Base-by-base conservation (phyloP, 2,113 vertebrate species). In the Tauraco erythrolophus region DNA sequence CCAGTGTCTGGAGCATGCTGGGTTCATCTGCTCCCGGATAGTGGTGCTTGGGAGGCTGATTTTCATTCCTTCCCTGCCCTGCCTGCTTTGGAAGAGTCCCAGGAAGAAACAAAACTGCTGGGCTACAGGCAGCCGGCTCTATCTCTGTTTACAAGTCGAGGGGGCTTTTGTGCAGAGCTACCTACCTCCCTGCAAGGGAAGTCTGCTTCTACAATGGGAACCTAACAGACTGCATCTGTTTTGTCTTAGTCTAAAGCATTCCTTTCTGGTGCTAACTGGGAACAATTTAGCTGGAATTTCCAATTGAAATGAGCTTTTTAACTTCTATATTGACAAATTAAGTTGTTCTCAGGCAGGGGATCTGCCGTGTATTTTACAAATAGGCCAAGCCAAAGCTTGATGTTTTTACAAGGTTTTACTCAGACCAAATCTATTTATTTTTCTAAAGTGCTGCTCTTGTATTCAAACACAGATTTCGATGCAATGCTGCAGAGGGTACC, bases 281-380 rank as follows among this genome's bases (percentile, higher is more conserved):
- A 97, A 97, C 94, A 97, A 97, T 96, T 97, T 94, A 89, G 89
- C 93, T 95, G 96, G 97, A 96, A 97, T 97, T 97, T 96, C 93
- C 97, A 96, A 97, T 91, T 92, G 91, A 96, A 96, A 97, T 43
- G 54, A 77, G 94, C 95, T 95, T 96, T 92, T 93, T 72, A 18
- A 89, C 89, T 87, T 95, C 96, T 65, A 76, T 84, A 94, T 84
- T 93, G 91, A 85, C 54, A 22, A 95, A 88, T 95, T 89, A 83
- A 96, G 84, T 94, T 89, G 89, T 89, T 94, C 69, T 94, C 94
- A 82, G 87, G 87, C 87, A 88, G 81, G 70, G 89, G 74, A 96
- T 95, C 89, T 96, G 80, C 86, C 11, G 1, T 94, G 71, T 62
- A 31, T 88, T 97, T 95, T 83, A 89, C 89, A 70, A 94, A 91